phyloP scores from a whole-genome alignment of 2,797 vertebrate genomes.

The Hippopotamyrus pictus region DNA sequence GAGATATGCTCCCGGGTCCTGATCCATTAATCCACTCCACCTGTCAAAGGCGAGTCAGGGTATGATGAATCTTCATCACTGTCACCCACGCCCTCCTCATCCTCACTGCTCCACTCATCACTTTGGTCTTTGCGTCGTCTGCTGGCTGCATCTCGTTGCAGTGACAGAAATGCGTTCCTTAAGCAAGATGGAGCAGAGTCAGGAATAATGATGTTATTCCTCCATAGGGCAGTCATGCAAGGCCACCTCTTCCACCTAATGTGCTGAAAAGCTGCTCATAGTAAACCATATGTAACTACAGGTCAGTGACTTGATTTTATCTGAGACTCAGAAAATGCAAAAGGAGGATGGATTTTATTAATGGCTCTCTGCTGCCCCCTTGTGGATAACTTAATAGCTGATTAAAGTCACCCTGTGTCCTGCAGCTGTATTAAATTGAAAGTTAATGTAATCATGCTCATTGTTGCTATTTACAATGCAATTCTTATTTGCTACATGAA shows the following conservation, averaged over 20 bases:
- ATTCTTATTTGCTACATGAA: background rate
- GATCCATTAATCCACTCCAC: conserved; percentile 35
- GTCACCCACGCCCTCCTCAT: conserved; percentile 65
- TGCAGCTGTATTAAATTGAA: background rate
- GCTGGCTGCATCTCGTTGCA: conserved; percentile 58
- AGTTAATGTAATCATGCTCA: background rate
- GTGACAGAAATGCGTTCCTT: conserved; percentile 59
- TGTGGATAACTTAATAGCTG: conserved; percentile 43
- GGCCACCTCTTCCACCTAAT: conserved; percentile 68
- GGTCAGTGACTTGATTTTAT: background rate
- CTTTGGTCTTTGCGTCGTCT: conserved; percentile 56
- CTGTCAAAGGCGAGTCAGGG: conserved; percentile 40
- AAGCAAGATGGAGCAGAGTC: conserved; percentile 55
- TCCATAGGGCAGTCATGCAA: conserved; percentile 60
- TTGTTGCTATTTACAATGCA: background rate
- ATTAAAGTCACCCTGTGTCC: background rate
- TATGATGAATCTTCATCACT: conserved; percentile 47
- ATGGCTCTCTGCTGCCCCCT: conserved; percentile 56
- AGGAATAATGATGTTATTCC: conserved; percentile 50
- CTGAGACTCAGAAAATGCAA: background rate
- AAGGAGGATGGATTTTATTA: conserved; percentile 28
- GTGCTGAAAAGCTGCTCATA: conserved; percentile 55
- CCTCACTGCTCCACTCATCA: conserved; percentile 66
- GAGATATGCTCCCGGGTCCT: background rate
- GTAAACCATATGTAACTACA: conserved; percentile 27